These are phyloP conservation scores for Eucera pruinosa DNA, from an alignment of 2,888 invertebrate species.

Conservation along the genomic window DNA sequence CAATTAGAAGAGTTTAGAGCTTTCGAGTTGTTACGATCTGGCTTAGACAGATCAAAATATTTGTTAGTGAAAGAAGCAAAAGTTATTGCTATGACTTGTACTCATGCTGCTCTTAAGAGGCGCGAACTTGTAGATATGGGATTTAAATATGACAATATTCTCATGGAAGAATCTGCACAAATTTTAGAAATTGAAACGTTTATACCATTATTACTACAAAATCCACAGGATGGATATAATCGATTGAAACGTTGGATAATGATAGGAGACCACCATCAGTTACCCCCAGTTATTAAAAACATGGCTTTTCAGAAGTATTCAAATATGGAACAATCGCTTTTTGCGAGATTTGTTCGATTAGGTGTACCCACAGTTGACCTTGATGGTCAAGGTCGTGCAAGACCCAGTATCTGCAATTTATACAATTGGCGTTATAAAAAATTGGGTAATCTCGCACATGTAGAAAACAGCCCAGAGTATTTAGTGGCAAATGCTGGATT, in stretches of 20 bases:
- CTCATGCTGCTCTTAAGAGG: slow-evolving; percentile 98
- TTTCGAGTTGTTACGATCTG: slow-evolving; percentile 97
- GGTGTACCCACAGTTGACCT: slow-evolving; percentile 99
- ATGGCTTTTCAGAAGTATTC: slow-evolving; percentile 99
- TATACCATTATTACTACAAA: slow-evolving; percentile 98
- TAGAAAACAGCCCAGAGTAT: slow-evolving; percentile 93
- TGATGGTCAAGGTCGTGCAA: slow-evolving; percentile 98
- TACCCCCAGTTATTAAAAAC: slow-evolving; percentile 99
- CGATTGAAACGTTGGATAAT: slow-evolving; percentile 99
- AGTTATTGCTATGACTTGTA: slow-evolving; percentile 99
- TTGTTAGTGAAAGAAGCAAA: slow-evolving; percentile 99
- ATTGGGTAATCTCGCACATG: slow-evolving; percentile 97
- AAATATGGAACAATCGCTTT: slow-evolving; percentile 99
- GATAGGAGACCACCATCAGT: slow-evolving; percentile 99
- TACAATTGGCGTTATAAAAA: slow-evolving; percentile 99
- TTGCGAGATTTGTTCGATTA: slow-evolving; percentile 97
- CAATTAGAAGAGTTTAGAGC: slow-evolving; percentile 99
- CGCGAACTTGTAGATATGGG: slow-evolving; percentile 97
- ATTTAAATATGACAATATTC: slow-evolving; percentile 99
- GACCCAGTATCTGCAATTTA: slow-evolving; percentile 95
- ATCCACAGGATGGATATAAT: slow-evolving; percentile 98
- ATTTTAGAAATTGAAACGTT: slow-evolving; percentile 99
- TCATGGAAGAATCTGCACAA: slow-evolving; percentile 99
- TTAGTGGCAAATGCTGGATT: slow-evolving; percentile 96
- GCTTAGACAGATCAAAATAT: slow-evolving; percentile 98